phyloP scores from a whole-genome alignment of 1,140 invertebrate species.

The Artemia franciscana region DNA sequence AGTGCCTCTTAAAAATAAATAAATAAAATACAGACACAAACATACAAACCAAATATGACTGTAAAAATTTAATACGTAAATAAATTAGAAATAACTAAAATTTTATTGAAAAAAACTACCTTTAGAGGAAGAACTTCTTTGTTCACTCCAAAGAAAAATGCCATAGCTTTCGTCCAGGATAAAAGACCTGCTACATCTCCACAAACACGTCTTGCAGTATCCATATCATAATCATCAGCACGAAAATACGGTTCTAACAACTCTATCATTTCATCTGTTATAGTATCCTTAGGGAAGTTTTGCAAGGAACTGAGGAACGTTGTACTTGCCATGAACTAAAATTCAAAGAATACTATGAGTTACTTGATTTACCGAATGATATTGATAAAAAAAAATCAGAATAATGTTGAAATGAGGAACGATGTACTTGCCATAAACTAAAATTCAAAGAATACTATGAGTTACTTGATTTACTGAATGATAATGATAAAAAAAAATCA shows the following conservation, averaged over 20 bases:
- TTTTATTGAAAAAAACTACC: conserved; percentile 17
- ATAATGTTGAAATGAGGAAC: no score
- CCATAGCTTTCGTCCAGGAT: conserved; percentile 96
- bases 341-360: no score
- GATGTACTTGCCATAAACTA: no score
- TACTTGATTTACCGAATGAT: no score
- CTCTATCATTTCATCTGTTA: conserved; percentile 92
- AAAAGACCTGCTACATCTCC: conserved; percentile 82
- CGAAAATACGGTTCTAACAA: conserved; percentile 66
- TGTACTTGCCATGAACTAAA: conserved; percentile 84
- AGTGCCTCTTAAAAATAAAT: background rate
- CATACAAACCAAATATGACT: no score
- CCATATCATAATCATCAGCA: conserved; percentile 70
- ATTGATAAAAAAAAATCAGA: no score
- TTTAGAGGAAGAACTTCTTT: conserved; percentile 88
- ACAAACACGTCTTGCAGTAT: conserved; percentile 79
- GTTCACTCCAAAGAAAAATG: conserved; percentile 83
- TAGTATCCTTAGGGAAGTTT: conserved; percentile 88
- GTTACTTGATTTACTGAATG: no score
- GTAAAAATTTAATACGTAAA: background rate
- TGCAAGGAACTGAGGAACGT: conserved; percentile 75
- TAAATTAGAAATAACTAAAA: no score
- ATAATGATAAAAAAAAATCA: no score
- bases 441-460: no score
- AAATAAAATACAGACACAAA: background rate